These are phyloP conservation scores for Lichenostomus cassidix DNA, from an alignment of 2,113 vertebrate species.

Conservation along the genomic window DNA sequence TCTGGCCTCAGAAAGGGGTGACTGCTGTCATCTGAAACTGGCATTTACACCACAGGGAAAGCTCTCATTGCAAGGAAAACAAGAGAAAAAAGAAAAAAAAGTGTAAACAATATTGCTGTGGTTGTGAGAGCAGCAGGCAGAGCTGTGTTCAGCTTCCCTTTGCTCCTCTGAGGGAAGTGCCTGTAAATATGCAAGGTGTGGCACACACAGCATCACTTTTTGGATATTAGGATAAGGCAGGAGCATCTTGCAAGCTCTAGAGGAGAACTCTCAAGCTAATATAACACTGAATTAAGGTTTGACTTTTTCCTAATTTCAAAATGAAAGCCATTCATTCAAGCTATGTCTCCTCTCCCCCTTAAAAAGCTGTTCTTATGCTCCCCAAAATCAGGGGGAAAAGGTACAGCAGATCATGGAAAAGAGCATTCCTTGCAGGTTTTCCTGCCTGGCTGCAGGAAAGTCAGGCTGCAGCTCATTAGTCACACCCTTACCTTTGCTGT, in stretches of 20 bases:
- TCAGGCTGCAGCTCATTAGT: neutral
- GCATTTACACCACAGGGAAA: neutral
- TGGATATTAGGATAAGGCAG: neutral
- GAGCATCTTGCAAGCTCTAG: accelerated
- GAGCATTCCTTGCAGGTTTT: neutral
- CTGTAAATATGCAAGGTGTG: neutral
- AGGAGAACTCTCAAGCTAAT: neutral
- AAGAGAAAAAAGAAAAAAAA: neutral
- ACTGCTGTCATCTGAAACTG: neutral
- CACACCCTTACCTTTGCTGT: neutral
- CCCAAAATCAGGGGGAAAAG: neutral
- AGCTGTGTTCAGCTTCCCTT: neutral
- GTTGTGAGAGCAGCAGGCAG: neutral
- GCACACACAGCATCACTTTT: neutral
- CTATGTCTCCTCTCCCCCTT: neutral
- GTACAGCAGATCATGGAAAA: neutral
- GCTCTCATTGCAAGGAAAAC: neutral
- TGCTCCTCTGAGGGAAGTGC: neutral
- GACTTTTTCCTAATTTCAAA: neutral
- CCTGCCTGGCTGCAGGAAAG: neutral
- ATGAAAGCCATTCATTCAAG: neutral
- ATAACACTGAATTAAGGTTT: neutral
- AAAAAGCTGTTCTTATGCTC: neutral
- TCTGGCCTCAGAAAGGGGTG: neutral
- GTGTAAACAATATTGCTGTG: accelerated